Evolutionary conservation across 2,113 vertebrate species (phyloP).

Genomic region (Tragelaphus buxtoni): DNA sequence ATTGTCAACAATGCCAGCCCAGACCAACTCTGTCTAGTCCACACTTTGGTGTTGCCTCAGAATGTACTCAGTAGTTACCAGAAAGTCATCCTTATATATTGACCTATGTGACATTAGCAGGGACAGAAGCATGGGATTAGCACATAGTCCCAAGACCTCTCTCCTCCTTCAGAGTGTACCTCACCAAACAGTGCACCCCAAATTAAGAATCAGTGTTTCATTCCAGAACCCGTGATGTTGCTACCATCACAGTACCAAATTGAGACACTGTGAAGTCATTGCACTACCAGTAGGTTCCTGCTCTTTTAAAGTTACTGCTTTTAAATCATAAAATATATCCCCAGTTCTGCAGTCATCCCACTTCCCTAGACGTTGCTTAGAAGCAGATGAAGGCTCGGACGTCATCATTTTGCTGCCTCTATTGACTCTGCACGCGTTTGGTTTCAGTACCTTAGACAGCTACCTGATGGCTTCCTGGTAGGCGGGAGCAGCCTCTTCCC

Average conservation of each 20-base stretch:
- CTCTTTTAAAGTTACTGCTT: neutral
- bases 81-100: neutral
- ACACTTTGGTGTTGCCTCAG: neutral
- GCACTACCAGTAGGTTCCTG: slow-evolving; percentile 11
- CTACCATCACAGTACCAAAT: neutral
- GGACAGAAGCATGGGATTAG: neutral
- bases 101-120: neutral
- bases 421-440: neutral
- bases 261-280: neutral
- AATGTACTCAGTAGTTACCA: neutral
- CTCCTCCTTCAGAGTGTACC: neutral
- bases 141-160: neutral
- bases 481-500: neutral
- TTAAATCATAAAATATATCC: neutral
- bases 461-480: neutral
- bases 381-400: neutral
- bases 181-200: neutral
- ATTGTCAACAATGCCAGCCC: neutral
- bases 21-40: neutral
- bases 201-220: neutral
- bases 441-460: slow-evolving; percentile 60
- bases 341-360: neutral
- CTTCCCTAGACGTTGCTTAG: neutral
- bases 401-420: neutral
- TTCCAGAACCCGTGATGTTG: neutral